Base-by-base conservation (phyloP, 2,797 vertebrate species). In the Aselliscus stoliczkanus region DNA sequence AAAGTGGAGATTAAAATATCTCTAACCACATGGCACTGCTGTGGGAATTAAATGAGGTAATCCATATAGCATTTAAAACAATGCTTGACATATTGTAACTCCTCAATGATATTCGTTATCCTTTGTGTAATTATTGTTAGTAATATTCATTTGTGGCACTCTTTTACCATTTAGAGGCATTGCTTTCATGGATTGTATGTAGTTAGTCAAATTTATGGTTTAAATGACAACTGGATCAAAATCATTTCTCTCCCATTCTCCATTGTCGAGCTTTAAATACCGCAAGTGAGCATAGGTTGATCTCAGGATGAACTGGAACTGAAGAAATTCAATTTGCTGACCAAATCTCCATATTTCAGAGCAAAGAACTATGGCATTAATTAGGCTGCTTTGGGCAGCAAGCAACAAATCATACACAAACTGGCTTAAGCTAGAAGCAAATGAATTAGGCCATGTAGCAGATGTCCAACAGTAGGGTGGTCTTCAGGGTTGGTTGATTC, bases 1-100 rank as follows among this genome's bases (percentile, higher is more conserved):
- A 64, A 93, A 96, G 70, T 75, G 31, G 67, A 93, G 65, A 95
- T 94, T 75, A 90, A 95, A 95, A 76, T 95, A 90, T 88, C 76
- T 87, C 81, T 90, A 75, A 90, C 34, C 47, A 37, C 34, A 14
- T 31, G 23, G 58, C 80, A 94, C 56, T 69, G 1, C n/a, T 87
- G 27, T 92, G 70, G 31, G 58, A 75, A 64, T 97, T 75, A 82
- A 94, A 92, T 76, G 44, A 89, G 64, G 67, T 47, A 44, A 92
- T 72, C 69, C 47, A 72, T n/a, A 65, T 21, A n/a, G 70, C 72
- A 70, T 83, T 94, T 93, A 69, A 90, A 89, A 47, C 14, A 84
- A 47, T 86, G n/a, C 52, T 88, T 88, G 64, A 50, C 37, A 54
- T 77, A 70, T 69, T 69, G 34, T 89, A 87, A 79, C 27, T 75